Conservation (phyloP, 2,888 invertebrate genomes). For the Zygogramma bicolorata region DNA sequence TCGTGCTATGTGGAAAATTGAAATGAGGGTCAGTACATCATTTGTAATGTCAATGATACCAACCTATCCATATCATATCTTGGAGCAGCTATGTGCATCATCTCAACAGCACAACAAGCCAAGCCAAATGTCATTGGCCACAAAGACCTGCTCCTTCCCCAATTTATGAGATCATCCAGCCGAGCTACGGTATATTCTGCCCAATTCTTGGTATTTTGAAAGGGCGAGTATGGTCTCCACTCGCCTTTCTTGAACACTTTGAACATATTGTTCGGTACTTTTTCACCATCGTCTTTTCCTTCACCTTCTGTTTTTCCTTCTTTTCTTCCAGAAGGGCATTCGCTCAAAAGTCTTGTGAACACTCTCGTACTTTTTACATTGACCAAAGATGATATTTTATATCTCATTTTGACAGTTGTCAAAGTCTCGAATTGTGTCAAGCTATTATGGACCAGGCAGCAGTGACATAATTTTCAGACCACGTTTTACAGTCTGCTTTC, state of each 20-base stretch:
- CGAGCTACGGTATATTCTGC: conserved; percentile 72
- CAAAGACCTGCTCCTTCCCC: conserved; percentile 73
- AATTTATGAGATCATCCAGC: conserved; percentile 76
- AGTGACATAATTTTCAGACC: too few relatives aligned
- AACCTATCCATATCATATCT: conserved; percentile 77
- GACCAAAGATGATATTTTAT: neutral
- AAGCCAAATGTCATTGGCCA: conserved; percentile 80
- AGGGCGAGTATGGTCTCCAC: conserved; percentile 74
- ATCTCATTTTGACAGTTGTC: neutral
- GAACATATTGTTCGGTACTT: conserved; percentile 38
- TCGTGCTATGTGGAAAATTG: too few relatives aligned
- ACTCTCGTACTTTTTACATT: neutral
- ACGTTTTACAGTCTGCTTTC: too few relatives aligned
- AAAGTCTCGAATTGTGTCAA: neutral
- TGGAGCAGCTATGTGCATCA: conserved; percentile 78
- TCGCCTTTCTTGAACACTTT: conserved; percentile 43
- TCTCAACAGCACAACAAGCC: conserved; percentile 78
- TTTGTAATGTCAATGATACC: too few relatives aligned
- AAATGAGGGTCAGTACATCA: too few relatives aligned
- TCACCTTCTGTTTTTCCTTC: neutral
- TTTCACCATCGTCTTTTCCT: neutral
- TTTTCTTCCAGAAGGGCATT: neutral
- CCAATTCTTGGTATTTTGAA: conserved; percentile 58
- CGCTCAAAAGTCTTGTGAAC: neutral
- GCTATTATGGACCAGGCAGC: too few relatives aligned